phyloP scores from a whole-genome alignment of 2,888 invertebrate genomes.

The Elmis aenea region DNA sequence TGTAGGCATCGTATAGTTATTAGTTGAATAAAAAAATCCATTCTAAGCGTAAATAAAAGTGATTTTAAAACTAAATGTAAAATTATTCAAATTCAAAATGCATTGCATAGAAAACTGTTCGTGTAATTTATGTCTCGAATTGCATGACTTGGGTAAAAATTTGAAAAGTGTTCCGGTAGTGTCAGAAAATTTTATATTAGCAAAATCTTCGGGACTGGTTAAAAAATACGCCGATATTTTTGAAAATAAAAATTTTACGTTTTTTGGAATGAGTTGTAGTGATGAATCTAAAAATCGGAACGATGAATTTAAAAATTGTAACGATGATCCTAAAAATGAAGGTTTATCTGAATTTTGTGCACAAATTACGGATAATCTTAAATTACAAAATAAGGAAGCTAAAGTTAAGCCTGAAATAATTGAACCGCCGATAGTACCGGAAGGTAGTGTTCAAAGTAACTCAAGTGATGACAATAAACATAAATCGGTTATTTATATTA shows the following conservation, averaged over 20 bases:
- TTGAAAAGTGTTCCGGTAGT: conserved; percentile 39
- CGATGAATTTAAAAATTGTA: too few species aligned
- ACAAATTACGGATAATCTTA: too few species aligned
- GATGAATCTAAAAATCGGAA: not conserved
- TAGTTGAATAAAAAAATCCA: too few species aligned
- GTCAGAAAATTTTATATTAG: conserved; percentile 51
- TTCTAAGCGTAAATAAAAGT: too few species aligned
- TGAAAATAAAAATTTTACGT: conserved; percentile 49
- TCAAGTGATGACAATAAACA: conserved; percentile 32
- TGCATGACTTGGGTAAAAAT: conserved; percentile 58
- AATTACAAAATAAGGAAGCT: too few species aligned
- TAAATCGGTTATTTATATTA: conserved; percentile 43
- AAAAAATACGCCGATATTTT: conserved; percentile 36
- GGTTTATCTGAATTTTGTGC: too few species aligned
- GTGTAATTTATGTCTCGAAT: conserved; percentile 70
- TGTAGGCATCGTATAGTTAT: too few species aligned
- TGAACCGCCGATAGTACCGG: too few species aligned
- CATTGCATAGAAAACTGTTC: conserved; percentile 68
- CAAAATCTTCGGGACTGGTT: conserved; percentile 51
- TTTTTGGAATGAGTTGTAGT: conserved; percentile 49
- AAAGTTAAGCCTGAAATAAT: too few species aligned
- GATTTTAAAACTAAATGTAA: too few species aligned
- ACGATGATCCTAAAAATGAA: too few species aligned
- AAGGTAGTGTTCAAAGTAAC: too few species aligned
- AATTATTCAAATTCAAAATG: conserved; percentile 52